phyloP scores from a whole-genome alignment of 2,888 invertebrate species.

The Epirrita christyi region DNA sequence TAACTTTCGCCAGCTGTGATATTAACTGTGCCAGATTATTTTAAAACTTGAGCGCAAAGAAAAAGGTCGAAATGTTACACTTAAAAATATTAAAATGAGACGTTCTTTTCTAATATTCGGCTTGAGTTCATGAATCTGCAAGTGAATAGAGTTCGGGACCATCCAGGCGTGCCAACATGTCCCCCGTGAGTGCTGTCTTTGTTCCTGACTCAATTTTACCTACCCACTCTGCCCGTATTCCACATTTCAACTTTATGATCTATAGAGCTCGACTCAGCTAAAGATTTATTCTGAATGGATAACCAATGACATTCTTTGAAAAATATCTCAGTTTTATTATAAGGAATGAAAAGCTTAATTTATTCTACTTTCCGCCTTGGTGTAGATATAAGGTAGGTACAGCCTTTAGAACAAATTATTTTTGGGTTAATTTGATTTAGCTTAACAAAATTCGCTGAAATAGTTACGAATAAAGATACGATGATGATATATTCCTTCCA shows the following conservation, averaged over 20 bases:
- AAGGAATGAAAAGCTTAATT: slow-evolving; percentile 20
- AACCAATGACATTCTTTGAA: slow-evolving; percentile 25
- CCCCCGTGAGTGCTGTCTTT: slow-evolving; percentile 42
- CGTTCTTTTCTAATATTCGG: slow-evolving; percentile 34
- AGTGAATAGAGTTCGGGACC: slow-evolving; percentile 38
- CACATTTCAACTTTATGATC: slow-evolving; percentile 34
- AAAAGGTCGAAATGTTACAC: slow-evolving; percentile 17
- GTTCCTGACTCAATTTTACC: slow-evolving; percentile 40
- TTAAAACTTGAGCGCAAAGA: slow-evolving; percentile 17
- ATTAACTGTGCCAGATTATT: slow-evolving; percentile 22
- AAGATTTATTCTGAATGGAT: slow-evolving; percentile 35
- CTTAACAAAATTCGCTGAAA: too few relatives aligned
- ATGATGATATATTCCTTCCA: too few relatives aligned
- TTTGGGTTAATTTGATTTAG: too few relatives aligned
- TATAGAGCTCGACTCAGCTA: slow-evolving; percentile 30
- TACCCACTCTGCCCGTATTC: slow-evolving; percentile 34
- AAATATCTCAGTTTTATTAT: slow-evolving; percentile 20
- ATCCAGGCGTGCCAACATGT: slow-evolving; percentile 45
- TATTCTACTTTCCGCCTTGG: background rate
- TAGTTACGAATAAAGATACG: too few relatives aligned
- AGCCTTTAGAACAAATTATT: too few relatives aligned
- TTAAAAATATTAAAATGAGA: slow-evolving; percentile 33
- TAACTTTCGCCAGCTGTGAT: slow-evolving; percentile 13
- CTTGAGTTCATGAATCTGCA: slow-evolving; percentile 36
- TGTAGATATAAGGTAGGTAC: too few relatives aligned